phyloP scores from a whole-genome alignment of 2,888 invertebrate genomes.

The Lasioglossum leucozonium region DNA sequence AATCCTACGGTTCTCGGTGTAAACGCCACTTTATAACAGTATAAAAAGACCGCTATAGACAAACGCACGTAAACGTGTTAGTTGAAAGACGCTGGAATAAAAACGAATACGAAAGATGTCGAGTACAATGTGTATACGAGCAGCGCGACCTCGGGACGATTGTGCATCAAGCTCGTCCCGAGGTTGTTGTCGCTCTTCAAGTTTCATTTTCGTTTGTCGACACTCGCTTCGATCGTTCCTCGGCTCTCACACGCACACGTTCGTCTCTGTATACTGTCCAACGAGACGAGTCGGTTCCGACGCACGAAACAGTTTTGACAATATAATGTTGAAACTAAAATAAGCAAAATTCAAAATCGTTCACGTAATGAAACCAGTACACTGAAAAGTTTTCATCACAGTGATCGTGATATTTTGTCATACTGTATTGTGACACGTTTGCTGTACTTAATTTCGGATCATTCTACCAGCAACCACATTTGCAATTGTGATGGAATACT shows the following conservation, averaged over 20 bases:
- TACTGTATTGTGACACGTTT: too few species aligned
- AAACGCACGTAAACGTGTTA: conserved; percentile 47
- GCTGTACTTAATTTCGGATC: too few species aligned
- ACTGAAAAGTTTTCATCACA: not conserved
- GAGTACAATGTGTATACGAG: conserved; percentile 45
- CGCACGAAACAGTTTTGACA: not conserved
- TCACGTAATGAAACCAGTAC: not conserved
- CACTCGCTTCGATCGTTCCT: conserved; percentile 10
- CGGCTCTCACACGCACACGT: conserved; percentile 48
- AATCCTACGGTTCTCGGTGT: conserved; percentile 60
- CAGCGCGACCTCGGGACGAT: conserved; percentile 32
- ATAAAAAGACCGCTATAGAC: conserved; percentile 68
- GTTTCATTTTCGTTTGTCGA: not conserved
- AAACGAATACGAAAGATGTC: conserved; percentile 65
- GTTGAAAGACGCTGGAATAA: conserved; percentile 68
- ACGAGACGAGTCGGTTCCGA: not conserved
- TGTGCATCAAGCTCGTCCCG: conserved; percentile 11
- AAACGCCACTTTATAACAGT: conserved; percentile 63
- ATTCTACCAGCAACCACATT: too few species aligned
- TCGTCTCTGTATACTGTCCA: conserved; percentile 1
- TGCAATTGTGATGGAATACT: too few species aligned
- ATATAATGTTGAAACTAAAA: not conserved
- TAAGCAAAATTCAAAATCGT: not conserved
- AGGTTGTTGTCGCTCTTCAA: not conserved
- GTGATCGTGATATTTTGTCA: not conserved